phyloP scores from a whole-genome alignment of 2,113 vertebrate genomes.

The Montifringilla adamsi region DNA sequence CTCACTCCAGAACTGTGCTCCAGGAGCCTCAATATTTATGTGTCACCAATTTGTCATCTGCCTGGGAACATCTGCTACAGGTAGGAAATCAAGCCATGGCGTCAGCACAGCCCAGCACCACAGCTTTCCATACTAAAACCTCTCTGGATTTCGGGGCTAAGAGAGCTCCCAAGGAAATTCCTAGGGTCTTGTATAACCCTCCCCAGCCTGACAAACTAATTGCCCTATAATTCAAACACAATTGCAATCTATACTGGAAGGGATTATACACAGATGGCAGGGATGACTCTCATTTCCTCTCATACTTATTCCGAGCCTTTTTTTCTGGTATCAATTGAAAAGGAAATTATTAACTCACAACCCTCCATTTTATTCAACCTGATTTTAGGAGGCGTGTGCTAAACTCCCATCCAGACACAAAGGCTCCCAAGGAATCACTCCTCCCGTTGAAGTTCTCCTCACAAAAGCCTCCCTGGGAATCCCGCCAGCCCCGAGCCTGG shows the following conservation, averaged over 20 bases:
- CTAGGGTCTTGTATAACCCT: neutral
- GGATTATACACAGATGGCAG: neutral
- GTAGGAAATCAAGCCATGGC: neutral
- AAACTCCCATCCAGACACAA: slow-evolving; percentile 18
- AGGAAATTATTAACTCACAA: neutral
- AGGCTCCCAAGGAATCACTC: neutral
- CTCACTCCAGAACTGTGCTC: neutral
- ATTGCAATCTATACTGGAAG: slow-evolving; percentile 3
- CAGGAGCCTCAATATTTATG: neutral
- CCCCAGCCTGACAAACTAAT: slow-evolving; percentile 30
- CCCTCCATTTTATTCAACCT: neutral
- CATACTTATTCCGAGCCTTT: neutral
- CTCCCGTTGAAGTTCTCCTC: slow-evolving; percentile 24
- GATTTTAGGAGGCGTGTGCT: neutral
- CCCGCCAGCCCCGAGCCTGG: slow-evolving; percentile 8
- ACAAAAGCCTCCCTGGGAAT: slow-evolving; percentile 48
- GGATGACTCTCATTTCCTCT: slow-evolving; percentile 32
- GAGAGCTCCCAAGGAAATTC: slow-evolving; percentile 33
- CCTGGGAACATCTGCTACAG: neutral
- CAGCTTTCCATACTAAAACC: neutral
- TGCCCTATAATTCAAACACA: slow-evolving; percentile 42
- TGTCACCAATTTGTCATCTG: neutral
- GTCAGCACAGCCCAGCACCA: neutral
- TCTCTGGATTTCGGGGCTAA: neutral
- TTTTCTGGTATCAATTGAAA: slow-evolving; percentile 3